Evolutionary conservation across 2,888 invertebrate genomes (phyloP).

Genomic region (Torymus aiolomorphi): DNA sequence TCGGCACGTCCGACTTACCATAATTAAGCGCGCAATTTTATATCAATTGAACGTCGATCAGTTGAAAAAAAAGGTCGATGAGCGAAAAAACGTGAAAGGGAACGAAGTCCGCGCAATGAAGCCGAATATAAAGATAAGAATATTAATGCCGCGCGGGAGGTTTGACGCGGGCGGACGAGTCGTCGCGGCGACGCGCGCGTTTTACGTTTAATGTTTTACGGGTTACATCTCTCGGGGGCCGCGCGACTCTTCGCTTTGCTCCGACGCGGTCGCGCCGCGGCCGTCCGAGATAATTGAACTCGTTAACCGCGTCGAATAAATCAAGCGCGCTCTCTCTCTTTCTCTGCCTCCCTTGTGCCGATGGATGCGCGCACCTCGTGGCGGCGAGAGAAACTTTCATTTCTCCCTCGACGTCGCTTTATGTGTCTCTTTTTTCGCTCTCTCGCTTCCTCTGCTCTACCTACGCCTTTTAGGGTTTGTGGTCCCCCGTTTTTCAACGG

Average conservation of each 20-base stretch:
- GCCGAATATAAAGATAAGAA: conserved; percentile 17
- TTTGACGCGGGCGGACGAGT: neutral
- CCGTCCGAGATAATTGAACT: conserved; percentile 66
- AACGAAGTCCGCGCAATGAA: neutral
- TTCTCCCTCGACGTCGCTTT: conserved; percentile 44
- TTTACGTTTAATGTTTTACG: conserved; percentile 55
- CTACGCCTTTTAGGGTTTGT: conserved; percentile 38
- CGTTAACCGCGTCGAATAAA: conserved; percentile 65
- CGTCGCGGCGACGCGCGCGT: conserved; percentile 3
- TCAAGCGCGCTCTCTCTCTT: conserved; percentile 55
- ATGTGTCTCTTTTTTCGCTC: conserved; percentile 5
- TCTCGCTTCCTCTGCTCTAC: neutral
- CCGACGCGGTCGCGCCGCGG: conserved; percentile 30
- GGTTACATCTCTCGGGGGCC: conserved; percentile 58
- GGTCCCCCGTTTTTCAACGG: conserved; percentile 12
- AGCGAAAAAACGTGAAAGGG: no score
- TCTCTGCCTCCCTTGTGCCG: conserved; percentile 19
- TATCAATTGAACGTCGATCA: conserved; percentile 37
- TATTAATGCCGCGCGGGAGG: conserved; percentile 29
- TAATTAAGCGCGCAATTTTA: conserved; percentile 38
- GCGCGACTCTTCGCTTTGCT: conserved; percentile 53
- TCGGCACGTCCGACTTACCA: conserved; percentile 18
- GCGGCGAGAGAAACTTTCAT: conserved; percentile 36
- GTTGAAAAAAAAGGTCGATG: no score
- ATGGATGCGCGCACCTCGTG: conserved; percentile 20